A percentile compares a stretch with the other conserved stretches of the same genome.
Evolutionary conservation across 64 coral and sea anemone genomes (phyloP).

Genomic region (Dendronephthya gigantea): DNA sequence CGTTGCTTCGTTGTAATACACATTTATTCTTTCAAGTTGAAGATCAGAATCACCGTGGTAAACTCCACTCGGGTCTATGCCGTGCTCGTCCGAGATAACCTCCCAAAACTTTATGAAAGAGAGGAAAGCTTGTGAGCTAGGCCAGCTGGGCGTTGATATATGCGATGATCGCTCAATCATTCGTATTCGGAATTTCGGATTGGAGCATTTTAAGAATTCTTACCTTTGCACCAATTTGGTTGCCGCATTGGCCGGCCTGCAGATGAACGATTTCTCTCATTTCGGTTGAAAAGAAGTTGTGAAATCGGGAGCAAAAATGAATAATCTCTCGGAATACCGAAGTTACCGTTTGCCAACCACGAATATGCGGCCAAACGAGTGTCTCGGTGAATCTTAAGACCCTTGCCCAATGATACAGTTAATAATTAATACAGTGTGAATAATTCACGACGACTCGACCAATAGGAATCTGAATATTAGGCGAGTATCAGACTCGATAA

Average conservation of each 20-base stretch:
- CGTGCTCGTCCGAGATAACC: constrained; percentile 56
- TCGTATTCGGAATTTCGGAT: not conserved
- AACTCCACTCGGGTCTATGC: constrained; percentile 24
- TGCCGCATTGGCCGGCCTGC: constrained; percentile 26
- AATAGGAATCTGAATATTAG: too few species aligned
- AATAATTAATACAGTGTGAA: too few species aligned
- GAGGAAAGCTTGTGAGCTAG: too few species aligned
- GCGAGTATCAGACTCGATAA: too few species aligned
- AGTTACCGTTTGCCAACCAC: too few species aligned
- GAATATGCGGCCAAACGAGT: too few species aligned
- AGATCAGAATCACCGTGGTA: constrained; percentile 42
- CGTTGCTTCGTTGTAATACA: constrained; percentile 54
- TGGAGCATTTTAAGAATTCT: not conserved
- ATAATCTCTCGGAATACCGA: too few species aligned
- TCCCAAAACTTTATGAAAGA: constrained; percentile 35
- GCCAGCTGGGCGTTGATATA: too few species aligned
- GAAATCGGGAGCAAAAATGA: not conserved
- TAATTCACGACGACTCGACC: too few species aligned
- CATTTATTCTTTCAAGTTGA: constrained; percentile 54
- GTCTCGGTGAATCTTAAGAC: too few species aligned
- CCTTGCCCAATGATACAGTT: too few species aligned
- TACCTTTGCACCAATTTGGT: constrained; percentile 73
- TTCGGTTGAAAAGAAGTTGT: not conserved
- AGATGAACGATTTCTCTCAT: constrained; percentile 86
- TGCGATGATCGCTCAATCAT: too few species aligned